Percentiles rank a stretch among this genome's conserved stretches.
Conservation (phyloP, 2,113 vertebrate genomes). For the Scatophagus argus region DNA sequence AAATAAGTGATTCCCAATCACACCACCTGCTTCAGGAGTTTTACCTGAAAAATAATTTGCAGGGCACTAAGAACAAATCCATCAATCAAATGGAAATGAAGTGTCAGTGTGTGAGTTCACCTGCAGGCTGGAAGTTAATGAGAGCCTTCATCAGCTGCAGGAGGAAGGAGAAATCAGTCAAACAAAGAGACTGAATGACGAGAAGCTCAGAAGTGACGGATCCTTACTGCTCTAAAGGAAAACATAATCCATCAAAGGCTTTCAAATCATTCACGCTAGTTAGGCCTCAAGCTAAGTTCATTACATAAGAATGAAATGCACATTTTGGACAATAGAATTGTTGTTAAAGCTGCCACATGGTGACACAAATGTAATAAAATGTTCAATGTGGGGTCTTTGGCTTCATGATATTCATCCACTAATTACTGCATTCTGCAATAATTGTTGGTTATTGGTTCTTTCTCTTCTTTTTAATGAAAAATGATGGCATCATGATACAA, state of each 20-base stretch:
- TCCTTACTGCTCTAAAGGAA: background rate
- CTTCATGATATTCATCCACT: background rate
- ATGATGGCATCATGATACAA: background rate
- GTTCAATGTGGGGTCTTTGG: background rate
- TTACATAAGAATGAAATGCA: background rate
- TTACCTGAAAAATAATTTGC: background rate
- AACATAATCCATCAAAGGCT: background rate
- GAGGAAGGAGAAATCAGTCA: background rate
- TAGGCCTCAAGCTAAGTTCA: background rate
- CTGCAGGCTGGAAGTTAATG: constrained; percentile 34
- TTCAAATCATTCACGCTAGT: background rate
- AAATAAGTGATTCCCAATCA: background rate
- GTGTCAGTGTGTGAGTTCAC: constrained; percentile 44
- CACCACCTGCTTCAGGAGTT: background rate
- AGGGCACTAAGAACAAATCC: background rate
- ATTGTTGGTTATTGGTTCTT: background rate
- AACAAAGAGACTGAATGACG: background rate
- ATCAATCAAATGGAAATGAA: constrained; percentile 26
- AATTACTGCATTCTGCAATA: background rate
- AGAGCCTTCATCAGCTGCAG: constrained; percentile 4
- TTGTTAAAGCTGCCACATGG: background rate
- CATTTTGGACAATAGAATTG: too few relatives aligned
- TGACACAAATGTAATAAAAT: background rate
- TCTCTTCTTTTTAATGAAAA: background rate
- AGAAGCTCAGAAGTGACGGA: background rate